Base-by-base conservation (phyloP, 2,113 vertebrate species). In the Aptenodytes patagonicus region DNA sequence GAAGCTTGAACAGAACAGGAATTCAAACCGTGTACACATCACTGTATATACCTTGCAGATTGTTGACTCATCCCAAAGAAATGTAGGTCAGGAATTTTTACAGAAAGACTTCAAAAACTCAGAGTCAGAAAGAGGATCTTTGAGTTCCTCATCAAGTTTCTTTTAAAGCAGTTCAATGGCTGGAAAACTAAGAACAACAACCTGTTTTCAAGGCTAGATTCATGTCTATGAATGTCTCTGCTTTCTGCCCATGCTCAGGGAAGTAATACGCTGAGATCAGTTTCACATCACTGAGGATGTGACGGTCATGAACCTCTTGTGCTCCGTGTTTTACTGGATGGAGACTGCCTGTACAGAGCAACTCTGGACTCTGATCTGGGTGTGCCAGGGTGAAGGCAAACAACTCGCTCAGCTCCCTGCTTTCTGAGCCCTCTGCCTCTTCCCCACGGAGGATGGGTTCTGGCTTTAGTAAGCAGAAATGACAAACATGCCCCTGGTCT, bases 361-460 rank as follows among this genome's bases (percentile, higher is more conserved):
- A 55, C 13, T 17, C 55, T 90, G 94, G 89, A 97, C 96, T 97
- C 92, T 97, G 96, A n/a, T 58, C 95, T 73, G 95, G 96, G 97
- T n/a, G 97, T 86, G 96, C 69, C 88, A 0, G 49, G 22, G 2
- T 34, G 49, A 52, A 64, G 60, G 38, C 52, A 93, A 93, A 89
- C 89, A 90, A 6, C 58, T 58, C 32, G 0, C 54, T 2, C 55
- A 34, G 76, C 55, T 89, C 65, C n/a, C 64, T 79, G 61, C 17
- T 16, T 2, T 4, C 54, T 2, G 2, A 68, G 58, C 68, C 68
- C 80, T 46, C 14, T 72, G 58, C 10, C 47, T 78, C 47, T 46
- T 51, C 52, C 47, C 36, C 19, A 6, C 1, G 0, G 42, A 60
- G 6, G 24, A 10, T 17, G 32, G 36, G 21, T 36, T 73, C 49